phyloP scores from a whole-genome alignment of 2,113 vertebrate genomes.

The Saiga tatarica region DNA sequence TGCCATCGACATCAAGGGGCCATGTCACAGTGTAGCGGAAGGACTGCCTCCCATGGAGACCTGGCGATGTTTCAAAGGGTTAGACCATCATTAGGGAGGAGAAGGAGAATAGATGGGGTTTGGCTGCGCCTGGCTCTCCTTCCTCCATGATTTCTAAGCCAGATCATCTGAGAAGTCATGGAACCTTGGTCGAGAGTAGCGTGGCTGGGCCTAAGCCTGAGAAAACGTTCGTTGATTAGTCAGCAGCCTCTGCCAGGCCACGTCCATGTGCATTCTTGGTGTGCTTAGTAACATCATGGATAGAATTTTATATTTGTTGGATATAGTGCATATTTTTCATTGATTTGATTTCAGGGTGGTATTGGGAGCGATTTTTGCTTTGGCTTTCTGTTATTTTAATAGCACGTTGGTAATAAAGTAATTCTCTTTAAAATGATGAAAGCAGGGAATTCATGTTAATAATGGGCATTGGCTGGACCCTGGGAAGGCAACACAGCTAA shows the following conservation, averaged over 20 bases:
- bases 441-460: not conserved
- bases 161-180: not conserved
- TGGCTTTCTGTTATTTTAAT: not conserved
- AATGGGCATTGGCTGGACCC: not conserved
- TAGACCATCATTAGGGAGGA: not conserved
- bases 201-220: not conserved
- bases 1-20: not conserved
- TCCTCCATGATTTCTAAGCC: not conserved
- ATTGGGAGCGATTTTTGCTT: not conserved
- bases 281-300: not conserved
- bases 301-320: not conserved
- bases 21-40: not conserved
- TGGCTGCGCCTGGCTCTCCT: not conserved
- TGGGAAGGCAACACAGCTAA: not conserved
- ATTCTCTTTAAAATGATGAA: not conserved
- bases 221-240: not conserved
- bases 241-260: rapidly evolving
- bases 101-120: not conserved
- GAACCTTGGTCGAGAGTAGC: not conserved
- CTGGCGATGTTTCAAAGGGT: not conserved
- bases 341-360: constrained; percentile 16
- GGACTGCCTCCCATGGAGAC: not conserved
- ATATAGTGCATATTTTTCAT: not conserved
- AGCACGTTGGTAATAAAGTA: not conserved
- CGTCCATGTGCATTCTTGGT: not conserved